Evolutionary conservation across 2,797 vertebrate genomes (phyloP), one percentile per base, ranked within the genome.

Genomic region (Artibeus lituratus): DNA sequence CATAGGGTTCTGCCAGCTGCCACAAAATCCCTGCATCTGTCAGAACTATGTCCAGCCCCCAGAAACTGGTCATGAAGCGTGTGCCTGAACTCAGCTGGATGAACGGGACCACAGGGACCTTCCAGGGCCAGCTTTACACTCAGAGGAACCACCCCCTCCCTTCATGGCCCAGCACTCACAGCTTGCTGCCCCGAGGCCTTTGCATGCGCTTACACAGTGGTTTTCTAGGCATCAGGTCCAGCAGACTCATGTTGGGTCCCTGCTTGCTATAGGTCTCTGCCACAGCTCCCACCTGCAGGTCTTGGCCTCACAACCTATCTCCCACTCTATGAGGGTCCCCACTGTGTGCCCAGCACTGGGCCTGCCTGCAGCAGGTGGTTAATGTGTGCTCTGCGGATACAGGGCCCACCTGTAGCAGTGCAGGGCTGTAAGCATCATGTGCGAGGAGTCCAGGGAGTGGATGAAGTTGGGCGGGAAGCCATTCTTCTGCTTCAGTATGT

Each of bases 401-500:
- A 24, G 77, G 16, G 37, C 91, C 42, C 97, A 99, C 99, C 99
- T 99, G 49, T 99, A 98, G 97, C 99, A 99, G 98, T 99, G 97
- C 49, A 99, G 98, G 7, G 99, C 98, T 0, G 99, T 99, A 44
- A 99, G 99, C 99, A 99, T 99, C 99, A 99, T 99, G 97, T 99
- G 99, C 0, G 99, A 99, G 51, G 99, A 99, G 98, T 99, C 99
- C 97, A 99, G 98, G 1, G 99, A 99, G 97, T 99, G 99, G 98
- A 99, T 99, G 98, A 99, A 99, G 98, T 99, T 99, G 35, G 99
- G 99, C 0, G 99, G 99, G 94, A 99, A 99, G 47, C 99, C 99
- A 0, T 99, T 99, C 97, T 99, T 99, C 98, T 99, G 99, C 97
- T 99, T 99, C 93, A 99, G 92, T 0, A 99, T 99, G 95, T 99